Evolutionary conservation across 2,888 invertebrate species (phyloP).

Genomic region (Euphydryas editha): DNA sequence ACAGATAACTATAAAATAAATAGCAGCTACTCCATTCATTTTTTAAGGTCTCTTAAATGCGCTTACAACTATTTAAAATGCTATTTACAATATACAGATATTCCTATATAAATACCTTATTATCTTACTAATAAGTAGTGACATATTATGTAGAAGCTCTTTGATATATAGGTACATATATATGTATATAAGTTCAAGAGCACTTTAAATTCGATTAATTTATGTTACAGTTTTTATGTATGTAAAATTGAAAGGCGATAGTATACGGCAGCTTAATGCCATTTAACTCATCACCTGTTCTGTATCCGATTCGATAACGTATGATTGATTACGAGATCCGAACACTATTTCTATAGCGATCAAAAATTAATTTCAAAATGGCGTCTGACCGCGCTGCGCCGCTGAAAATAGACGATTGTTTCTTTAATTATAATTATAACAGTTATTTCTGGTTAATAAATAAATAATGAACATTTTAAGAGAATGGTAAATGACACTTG

Average conservation of each 20-base stretch:
- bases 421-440: not conserved
- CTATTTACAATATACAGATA: too few relatives aligned
- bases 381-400: constrained; percentile 12
- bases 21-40: too few relatives aligned
- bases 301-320: constrained; percentile 11
- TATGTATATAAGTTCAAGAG: too few relatives aligned
- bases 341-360: constrained; percentile 17
- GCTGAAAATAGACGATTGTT: not conserved
- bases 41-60: too few relatives aligned
- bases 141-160: too few relatives aligned
- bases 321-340: constrained; percentile 10
- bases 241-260: not conserved
- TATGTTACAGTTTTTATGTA: too few relatives aligned
- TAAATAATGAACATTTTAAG: not conserved
- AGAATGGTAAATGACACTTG: not conserved
- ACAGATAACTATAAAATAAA: too few relatives aligned
- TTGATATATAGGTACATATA: too few relatives aligned
- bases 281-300: not conserved
- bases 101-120: too few relatives aligned
- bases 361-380: constrained; percentile 24
- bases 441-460: not conserved
- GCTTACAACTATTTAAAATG: too few relatives aligned
- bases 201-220: not conserved
- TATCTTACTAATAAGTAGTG: too few relatives aligned
- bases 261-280: not conserved